Conservation (phyloP, 2,888 invertebrate genomes). For the Lasioglossum vierecki region DNA sequence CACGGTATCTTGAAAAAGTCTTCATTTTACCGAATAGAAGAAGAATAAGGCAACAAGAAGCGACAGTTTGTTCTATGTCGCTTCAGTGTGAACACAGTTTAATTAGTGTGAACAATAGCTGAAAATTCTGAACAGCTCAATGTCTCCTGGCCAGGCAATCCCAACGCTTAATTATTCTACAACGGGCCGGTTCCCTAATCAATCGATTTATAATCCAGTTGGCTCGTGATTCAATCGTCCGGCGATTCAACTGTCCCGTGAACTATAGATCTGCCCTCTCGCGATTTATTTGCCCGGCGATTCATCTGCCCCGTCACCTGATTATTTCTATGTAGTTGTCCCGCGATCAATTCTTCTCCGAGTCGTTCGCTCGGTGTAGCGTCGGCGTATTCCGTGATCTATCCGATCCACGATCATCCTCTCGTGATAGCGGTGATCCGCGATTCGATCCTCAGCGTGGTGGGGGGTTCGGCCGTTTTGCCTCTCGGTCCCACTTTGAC, state of each 20-base stretch:
- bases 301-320: neutral
- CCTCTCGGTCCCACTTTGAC: constrained; percentile 19
- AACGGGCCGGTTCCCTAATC: too few relatives aligned
- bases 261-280: neutral
- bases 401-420: constrained; percentile 18
- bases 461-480: neutral
- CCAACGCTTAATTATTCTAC: neutral
- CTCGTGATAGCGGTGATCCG: neutral
- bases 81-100: too few relatives aligned
- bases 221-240: neutral
- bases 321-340: constrained; percentile 19
- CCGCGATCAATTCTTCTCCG: constrained; percentile 12
- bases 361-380: neutral
- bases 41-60: too few relatives aligned
- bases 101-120: too few relatives aligned
- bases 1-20: too few relatives aligned
- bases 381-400: constrained; percentile 15
- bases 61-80: too few relatives aligned
- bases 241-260: constrained; percentile 2
- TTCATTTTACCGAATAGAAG: too few relatives aligned
- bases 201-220: neutral
- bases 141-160: neutral
- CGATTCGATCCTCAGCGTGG: neutral
- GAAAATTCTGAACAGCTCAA: neutral
- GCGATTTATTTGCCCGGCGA: neutral